These are phyloP conservation scores for Myodes glareolus DNA, from an alignment of 2,113 vertebrate genomes.

Conservation along the genomic window DNA sequence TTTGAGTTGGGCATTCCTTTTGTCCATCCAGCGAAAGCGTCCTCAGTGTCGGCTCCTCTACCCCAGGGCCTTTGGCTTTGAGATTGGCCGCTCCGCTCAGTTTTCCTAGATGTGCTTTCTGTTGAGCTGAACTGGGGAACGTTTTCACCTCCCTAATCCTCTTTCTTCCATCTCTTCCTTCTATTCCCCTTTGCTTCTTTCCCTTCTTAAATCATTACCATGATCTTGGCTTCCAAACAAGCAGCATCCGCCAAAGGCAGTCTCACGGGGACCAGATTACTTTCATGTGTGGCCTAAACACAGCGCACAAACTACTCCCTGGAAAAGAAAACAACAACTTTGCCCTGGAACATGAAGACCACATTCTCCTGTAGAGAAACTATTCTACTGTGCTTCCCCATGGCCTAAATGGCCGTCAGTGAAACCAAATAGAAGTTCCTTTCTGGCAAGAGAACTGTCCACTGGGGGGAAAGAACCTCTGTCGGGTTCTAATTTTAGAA, in stretches of 20 bases:
- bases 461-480: not conserved
- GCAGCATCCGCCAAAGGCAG: conserved; percentile 68
- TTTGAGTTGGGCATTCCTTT: not conserved
- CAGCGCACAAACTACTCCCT: conserved; percentile 71
- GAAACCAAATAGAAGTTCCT: conserved; percentile 36
- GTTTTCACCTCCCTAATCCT: conserved; percentile 70
- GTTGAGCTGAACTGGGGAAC: not conserved
- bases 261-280: conserved; percentile 74
- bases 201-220: conserved; percentile 74
- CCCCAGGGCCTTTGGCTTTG: not conserved
- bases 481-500: conserved; percentile 54
- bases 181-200: conserved; percentile 44
- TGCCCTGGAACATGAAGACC: conserved; percentile 34
- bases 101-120: conserved; percentile 31
- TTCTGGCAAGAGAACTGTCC: not conserved
- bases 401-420: not conserved
- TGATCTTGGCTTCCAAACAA: conserved; percentile 72
- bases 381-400: not conserved
- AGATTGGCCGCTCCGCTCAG: not conserved
- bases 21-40: not conserved
- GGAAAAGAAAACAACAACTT: conserved; percentile 76
- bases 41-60: not conserved
- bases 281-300: conserved; percentile 80
- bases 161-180: conserved; percentile 58
- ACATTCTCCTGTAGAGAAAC: conserved; percentile 37